Conservation (phyloP, 2,888 invertebrate species). For the Blera fallax region DNA sequence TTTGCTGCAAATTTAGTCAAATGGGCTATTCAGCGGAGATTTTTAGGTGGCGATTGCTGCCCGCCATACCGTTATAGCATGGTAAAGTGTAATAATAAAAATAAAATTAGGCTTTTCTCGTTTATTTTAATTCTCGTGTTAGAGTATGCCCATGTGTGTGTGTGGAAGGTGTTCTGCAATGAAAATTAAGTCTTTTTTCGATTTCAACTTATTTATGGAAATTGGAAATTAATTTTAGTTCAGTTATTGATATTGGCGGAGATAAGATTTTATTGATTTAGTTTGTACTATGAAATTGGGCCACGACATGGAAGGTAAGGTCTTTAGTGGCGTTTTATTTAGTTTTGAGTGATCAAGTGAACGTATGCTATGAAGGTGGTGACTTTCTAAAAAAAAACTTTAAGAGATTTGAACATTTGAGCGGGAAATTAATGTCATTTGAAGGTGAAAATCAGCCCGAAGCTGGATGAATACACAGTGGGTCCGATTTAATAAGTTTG, state of each 20-base stretch:
- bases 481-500: too few species aligned
- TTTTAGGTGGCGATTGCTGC: conserved; percentile 61
- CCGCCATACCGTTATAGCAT: conserved; percentile 39
- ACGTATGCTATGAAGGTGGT: conserved; percentile 17
- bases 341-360: conserved; percentile 41
- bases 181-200: conserved; percentile 55
- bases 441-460: too few species aligned
- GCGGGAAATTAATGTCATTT: too few species aligned
- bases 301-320: conserved; percentile 36
- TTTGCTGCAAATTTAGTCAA: conserved; percentile 67
- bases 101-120: conserved; percentile 51
- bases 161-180: conserved; percentile 10
- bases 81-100: conserved; percentile 67
- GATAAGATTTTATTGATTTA: conserved; percentile 70
- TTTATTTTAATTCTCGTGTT: conserved; percentile 34
- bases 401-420: neutral
- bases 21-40: conserved; percentile 59
- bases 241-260: conserved; percentile 61
- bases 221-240: conserved; percentile 67
- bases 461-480: too few species aligned
- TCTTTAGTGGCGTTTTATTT: conserved; percentile 36
- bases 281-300: conserved; percentile 36
- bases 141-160: neutral
- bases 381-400: conserved; percentile 39
- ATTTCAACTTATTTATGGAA: conserved; percentile 62